Evolutionary conservation across 2,113 vertebrate genomes (phyloP).

Genomic region (Odobenus rosmarus): DNA sequence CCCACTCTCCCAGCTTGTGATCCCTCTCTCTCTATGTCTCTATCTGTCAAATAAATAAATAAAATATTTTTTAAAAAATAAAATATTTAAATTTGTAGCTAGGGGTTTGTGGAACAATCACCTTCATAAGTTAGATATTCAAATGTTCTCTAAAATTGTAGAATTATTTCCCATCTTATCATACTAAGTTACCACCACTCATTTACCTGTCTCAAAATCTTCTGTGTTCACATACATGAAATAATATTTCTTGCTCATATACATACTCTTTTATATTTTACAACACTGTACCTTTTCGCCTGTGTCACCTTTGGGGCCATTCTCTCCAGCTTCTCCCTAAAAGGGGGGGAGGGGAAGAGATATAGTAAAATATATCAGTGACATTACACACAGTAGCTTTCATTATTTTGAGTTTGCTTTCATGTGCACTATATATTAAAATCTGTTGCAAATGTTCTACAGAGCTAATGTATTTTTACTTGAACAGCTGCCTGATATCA

Average conservation of each 20-base stretch:
- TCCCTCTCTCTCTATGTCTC: too few relatives aligned
- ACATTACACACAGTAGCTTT: background rate
- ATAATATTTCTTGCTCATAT: background rate
- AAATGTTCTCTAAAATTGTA: background rate
- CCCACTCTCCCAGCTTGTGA: too few relatives aligned
- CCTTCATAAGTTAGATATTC: background rate
- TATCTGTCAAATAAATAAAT: too few relatives aligned
- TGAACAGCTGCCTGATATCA: constrained; percentile 12
- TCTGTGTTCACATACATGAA: background rate
- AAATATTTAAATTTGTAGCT: constrained; percentile 14
- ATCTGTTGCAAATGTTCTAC: background rate
- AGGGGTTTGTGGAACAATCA: background rate
- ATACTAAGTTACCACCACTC: background rate
- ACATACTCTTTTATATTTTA: background rate
- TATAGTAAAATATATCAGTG: background rate
- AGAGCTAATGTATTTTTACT: background rate
- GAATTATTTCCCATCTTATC: background rate
- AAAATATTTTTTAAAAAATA: too few relatives aligned
- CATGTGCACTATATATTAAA: background rate
- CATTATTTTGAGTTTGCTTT: background rate
- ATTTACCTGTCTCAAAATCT: background rate
- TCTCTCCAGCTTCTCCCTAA: constrained; percentile 94
- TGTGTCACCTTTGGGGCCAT: constrained; percentile 92
- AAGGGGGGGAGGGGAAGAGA: constrained; percentile 33
- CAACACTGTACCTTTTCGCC: constrained; percentile 93